These are phyloP conservation scores for Crypturellus tataupa DNA, from an alignment of 2,797 vertebrate species.

Conservation along the genomic window DNA sequence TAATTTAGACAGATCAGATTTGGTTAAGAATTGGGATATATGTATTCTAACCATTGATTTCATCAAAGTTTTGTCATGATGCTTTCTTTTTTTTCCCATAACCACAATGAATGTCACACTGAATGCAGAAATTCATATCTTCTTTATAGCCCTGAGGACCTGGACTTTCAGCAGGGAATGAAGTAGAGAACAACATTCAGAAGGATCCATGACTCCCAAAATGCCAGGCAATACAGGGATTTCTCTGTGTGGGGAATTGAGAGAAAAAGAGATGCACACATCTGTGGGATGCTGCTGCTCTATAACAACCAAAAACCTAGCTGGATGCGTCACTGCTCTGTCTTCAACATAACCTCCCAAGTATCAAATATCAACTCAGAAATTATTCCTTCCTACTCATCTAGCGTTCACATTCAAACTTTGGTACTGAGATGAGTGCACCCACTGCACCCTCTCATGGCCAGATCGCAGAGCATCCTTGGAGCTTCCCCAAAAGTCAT, in stretches of 20 bases:
- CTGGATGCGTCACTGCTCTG: background rate
- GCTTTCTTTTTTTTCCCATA: background rate
- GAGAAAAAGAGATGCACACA: background rate
- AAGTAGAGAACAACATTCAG: background rate
- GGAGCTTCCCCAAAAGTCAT: background rate
- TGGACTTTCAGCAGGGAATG: background rate
- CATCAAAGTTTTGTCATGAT: background rate
- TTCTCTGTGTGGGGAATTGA: background rate
- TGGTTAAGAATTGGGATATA: background rate
- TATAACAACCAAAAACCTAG: background rate
- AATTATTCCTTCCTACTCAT: background rate
- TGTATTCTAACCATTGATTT: background rate
- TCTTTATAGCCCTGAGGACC: no score
- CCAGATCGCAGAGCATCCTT: background rate
- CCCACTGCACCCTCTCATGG: background rate
- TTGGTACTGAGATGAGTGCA: rapidly evolving
- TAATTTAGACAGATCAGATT: background rate
- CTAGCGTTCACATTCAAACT: rapidly evolving
- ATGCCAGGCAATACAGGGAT: rapidly evolving
- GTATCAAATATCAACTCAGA: background rate
- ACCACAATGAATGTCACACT: background rate
- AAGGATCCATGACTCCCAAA: background rate
- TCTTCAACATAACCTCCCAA: background rate
- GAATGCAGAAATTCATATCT: background rate
- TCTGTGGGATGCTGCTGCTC: background rate